A percentile compares a stretch with the other conserved stretches of the same genome.
Evolutionary conservation across 1,140 invertebrate genomes (phyloP).

Genomic region (Coptotermes formosanus): DNA sequence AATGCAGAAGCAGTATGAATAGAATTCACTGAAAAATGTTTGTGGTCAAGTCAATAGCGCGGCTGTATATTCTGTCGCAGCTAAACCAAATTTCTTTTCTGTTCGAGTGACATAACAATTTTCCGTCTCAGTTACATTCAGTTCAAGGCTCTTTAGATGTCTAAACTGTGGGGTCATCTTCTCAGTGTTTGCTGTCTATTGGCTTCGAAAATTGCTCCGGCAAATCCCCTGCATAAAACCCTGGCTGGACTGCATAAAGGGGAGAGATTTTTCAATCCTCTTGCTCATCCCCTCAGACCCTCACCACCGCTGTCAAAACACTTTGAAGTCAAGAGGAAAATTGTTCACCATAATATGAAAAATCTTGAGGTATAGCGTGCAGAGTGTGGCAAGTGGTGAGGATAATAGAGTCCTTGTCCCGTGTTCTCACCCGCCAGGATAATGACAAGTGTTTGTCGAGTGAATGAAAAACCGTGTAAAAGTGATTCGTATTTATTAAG

Average conservation of each 20-base stretch:
- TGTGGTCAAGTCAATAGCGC: too few species aligned
- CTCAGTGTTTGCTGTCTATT: not conserved
- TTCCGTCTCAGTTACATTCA: not conserved
- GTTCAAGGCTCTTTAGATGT: not conserved
- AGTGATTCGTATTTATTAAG: too few species aligned
- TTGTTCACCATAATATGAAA: not conserved
- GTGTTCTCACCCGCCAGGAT: too few species aligned
- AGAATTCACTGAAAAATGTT: too few species aligned
- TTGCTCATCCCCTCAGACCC: not conserved
- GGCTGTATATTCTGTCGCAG: too few species aligned
- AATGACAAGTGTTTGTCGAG: too few species aligned
- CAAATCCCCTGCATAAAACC: not conserved
- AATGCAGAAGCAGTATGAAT: too few species aligned
- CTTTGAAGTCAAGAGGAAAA: conserved; percentile 18
- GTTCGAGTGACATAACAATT: conserved; percentile 9
- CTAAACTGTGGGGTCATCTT: not conserved
- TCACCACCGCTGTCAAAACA: not conserved
- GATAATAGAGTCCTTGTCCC: too few species aligned
- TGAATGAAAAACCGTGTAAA: too few species aligned
- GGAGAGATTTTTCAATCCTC: conserved; percentile 1
- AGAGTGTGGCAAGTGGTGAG: not conserved
- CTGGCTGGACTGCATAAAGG: not conserved
- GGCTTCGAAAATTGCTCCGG: not conserved
- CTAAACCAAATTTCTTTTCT: conserved; percentile 13
- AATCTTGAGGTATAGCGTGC: not conserved